Base-by-base conservation (phyloP, 1,140 invertebrate genomes). In the Drosophila burlai region DNA sequence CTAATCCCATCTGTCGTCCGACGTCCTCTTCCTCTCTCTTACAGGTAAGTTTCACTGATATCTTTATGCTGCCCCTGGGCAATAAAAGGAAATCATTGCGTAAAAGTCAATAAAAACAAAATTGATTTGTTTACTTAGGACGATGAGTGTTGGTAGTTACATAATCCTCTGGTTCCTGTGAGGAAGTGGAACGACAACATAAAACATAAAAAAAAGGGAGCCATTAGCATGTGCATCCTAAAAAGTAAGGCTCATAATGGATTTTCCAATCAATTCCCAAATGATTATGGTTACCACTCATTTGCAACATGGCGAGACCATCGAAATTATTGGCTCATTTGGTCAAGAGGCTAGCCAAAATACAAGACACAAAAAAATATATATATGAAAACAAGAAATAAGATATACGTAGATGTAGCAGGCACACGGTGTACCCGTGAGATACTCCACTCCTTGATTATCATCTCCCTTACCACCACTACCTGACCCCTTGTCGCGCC, bases 401-500 rank as follows among this genome's bases (percentile, higher is more conserved):
- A 31, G 15, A 40, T 50, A 63, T 66, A 79, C 68, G 68, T 63
- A 66, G 43, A 61, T 2, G 13, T 40, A 9, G 45, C 43, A 75
- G 54, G 69, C 63, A 81, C 60, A 68, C 61, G 52, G 29, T 43
- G 67, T 36, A 58, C 46, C 67, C 57, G 45, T 80, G 58, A 74
- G 75, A 76, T 75, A 75, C 75, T 58, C 68, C 58, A 64, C 67
- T 60, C 69, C 66, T 72, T 60, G 67, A 68, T 78, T 78, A 78
- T 72, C 50, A 29, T 43, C 64, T 61, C 42, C n/a, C 40, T 47
- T 21, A 24, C 66, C 47, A 58, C 76, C 64, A 54, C 64, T 87
- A 79, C 76, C 83, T 87, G 84, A 84, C 63, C 75, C 57, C 63
- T 83, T 82, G 91, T 86, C 85, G 90, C 85, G 85, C 78, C 91